These are phyloP conservation scores for Caenorhabditis sp. DNA, from an alignment of 2,888 invertebrate species.

Conservation along the genomic window DNA sequence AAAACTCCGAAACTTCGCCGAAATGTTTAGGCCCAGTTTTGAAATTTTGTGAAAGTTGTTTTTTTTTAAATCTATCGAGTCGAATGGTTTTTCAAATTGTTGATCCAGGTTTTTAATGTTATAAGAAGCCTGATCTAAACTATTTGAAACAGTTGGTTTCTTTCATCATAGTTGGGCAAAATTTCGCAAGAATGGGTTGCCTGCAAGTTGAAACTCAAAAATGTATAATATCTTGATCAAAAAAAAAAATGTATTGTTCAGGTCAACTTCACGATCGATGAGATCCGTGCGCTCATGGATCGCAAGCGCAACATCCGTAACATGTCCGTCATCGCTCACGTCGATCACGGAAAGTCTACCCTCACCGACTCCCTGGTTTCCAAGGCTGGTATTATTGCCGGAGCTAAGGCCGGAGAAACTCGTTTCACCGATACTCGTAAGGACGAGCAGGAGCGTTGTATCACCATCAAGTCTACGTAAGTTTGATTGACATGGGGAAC, in stretches of 20 bases:
- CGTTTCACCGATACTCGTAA: constrained; percentile 99
- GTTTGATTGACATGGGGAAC: constrained; percentile 79
- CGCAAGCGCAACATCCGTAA: constrained; percentile 99
- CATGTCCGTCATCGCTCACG: constrained; percentile 99
- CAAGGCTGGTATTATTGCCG: constrained; percentile 99
- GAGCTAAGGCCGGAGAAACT: constrained; percentile 97
- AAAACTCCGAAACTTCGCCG: background rate
- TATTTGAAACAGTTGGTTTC: no score
- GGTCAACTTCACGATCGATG: constrained; percentile 99
- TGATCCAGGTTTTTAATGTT: no score
- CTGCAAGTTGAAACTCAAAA: background rate
- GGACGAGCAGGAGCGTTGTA: constrained; percentile 99
- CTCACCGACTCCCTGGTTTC: constrained; percentile 99
- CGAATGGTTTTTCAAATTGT: no score
- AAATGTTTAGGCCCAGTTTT: constrained; percentile 36
- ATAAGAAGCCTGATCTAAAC: no score
- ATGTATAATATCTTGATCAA: no score
- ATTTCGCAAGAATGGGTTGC: constrained; percentile 23
- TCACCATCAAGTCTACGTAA: constrained; percentile 99
- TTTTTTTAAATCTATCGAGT: background rate
- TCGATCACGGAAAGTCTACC: constrained; percentile 95
- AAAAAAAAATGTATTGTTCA: constrained; percentile 80
- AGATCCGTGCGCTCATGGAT: constrained; percentile 99
- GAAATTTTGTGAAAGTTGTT: background rate
- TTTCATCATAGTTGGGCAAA: background rate